phyloP scores from a whole-genome alignment of 2,797 vertebrate species.

The Chloroceryle inda region DNA sequence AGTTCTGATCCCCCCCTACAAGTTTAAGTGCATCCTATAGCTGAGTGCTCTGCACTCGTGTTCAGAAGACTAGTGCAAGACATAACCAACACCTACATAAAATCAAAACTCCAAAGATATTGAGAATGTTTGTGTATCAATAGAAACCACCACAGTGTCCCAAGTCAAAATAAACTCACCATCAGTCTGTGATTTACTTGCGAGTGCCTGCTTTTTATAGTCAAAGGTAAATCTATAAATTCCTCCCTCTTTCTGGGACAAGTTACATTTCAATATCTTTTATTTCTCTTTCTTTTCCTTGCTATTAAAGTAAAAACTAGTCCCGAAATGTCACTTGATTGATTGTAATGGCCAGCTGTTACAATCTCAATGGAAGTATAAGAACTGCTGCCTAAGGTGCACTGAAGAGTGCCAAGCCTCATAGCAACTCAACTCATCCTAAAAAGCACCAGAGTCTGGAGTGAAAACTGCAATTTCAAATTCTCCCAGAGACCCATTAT shows the following conservation, averaged over 20 bases:
- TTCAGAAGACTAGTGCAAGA: background rate
- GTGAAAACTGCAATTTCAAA: slow-evolving; percentile 80
- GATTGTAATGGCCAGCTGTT: slow-evolving; percentile 80
- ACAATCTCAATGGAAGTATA: slow-evolving; percentile 77
- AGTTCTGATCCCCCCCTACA: background rate
- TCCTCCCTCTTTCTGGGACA: slow-evolving; percentile 23
- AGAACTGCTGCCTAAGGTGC: slow-evolving; percentile 78
- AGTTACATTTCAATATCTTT: slow-evolving; percentile 66
- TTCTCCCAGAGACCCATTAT: slow-evolving; percentile 83
- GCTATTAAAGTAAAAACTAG: slow-evolving; percentile 76
- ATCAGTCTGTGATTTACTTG: slow-evolving; percentile 1
- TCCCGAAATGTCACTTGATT: slow-evolving; percentile 72
- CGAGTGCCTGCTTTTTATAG: background rate
- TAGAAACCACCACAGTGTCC: background rate
- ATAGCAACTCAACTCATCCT: slow-evolving; percentile 80
- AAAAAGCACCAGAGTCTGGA: slow-evolving; percentile 70
- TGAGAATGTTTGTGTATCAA: background rate
- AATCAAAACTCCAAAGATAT: background rate
- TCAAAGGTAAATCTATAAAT: slow-evolving; percentile 12
- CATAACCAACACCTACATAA: background rate
- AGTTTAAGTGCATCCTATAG: background rate
- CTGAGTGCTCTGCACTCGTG: background rate
- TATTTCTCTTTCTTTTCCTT: slow-evolving; percentile 25
- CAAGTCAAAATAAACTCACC: background rate
- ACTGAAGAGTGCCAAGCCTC: slow-evolving; percentile 77